phyloP scores from a whole-genome alignment of 2,797 vertebrate species.

The Centropyge bicolor region DNA sequence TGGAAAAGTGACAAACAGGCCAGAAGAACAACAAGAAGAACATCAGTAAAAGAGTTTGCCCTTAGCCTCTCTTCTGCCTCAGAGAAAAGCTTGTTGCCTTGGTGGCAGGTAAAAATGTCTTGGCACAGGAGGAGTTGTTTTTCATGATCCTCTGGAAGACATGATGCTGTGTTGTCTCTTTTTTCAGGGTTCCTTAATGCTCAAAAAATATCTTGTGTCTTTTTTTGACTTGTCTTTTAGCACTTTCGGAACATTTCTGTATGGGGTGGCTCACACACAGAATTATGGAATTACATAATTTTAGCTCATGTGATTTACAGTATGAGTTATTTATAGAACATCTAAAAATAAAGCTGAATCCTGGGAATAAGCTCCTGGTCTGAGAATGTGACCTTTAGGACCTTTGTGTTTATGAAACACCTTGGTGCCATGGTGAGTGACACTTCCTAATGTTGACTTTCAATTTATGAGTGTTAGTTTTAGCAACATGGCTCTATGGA shows the following conservation, averaged over 20 bases:
- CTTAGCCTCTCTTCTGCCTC: conserved; percentile 18
- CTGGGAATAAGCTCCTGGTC: background rate
- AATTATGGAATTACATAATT: background rate
- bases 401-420: conserved; percentile 5
- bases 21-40: background rate
- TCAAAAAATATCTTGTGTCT: background rate
- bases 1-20: conserved; percentile 14
- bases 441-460: background rate
- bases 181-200: background rate
- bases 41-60: background rate
- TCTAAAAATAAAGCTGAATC: conserved; percentile 11
- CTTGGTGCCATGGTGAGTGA: background rate
- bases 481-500: background rate
- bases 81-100: conserved; percentile 63
- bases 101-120: conserved; percentile 61
- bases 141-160: too few species aligned
- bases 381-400: conserved; percentile 1
- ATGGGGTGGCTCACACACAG: background rate
- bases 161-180: background rate
- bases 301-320: background rate
- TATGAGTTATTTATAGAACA: background rate
- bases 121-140: conserved; percentile 32
- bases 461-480: background rate
- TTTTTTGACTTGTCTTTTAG: too few species aligned
- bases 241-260: background rate